phyloP scores from a whole-genome alignment of 2,888 invertebrate species.

The Notocelia uddmanniana region DNA sequence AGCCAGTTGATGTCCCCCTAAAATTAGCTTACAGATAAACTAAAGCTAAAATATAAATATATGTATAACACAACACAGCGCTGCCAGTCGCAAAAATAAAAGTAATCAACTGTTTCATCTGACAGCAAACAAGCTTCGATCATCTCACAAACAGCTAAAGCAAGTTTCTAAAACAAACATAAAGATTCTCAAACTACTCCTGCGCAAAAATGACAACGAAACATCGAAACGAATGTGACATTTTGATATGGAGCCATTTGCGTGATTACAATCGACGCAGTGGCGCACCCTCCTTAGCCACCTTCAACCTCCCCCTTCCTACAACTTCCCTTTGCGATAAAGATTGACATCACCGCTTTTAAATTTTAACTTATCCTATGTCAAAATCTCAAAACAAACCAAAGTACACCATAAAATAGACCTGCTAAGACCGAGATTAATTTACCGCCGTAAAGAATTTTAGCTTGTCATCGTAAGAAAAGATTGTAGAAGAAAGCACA shows the following conservation, averaged over 20 bases:
- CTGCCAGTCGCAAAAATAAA: constrained; percentile 3
- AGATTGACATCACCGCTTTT: constrained; percentile 82
- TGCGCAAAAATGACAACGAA: constrained; percentile 72
- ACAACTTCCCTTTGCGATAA: constrained; percentile 83
- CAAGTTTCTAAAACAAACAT: constrained; percentile 48
- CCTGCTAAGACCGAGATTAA: constrained; percentile 62
- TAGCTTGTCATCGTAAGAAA: constrained; percentile 83
- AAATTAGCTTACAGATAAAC: neutral
- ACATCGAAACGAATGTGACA: constrained; percentile 81
- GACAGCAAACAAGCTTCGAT: constrained; percentile 27
- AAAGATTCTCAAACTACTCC: constrained; percentile 54
- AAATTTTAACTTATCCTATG: constrained; percentile 80
- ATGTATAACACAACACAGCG: neutral
- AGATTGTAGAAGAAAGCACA: constrained; percentile 83
- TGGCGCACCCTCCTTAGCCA: constrained; percentile 76
- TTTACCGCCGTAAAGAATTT: constrained; percentile 58
- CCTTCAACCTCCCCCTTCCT: constrained; percentile 66
- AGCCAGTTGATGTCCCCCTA: too few relatives aligned
- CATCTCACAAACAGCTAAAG: constrained; percentile 16
- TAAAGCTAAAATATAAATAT: neutral
- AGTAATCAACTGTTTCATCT: constrained; percentile 8
- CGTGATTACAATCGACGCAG: constrained; percentile 85
- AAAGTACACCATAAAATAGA: constrained; percentile 62
- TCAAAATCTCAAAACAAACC: constrained; percentile 58
- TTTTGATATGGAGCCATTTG: constrained; percentile 84